phyloP scores from a whole-genome alignment of 2,888 invertebrate species.

The Podotricha telesiphe region DNA sequence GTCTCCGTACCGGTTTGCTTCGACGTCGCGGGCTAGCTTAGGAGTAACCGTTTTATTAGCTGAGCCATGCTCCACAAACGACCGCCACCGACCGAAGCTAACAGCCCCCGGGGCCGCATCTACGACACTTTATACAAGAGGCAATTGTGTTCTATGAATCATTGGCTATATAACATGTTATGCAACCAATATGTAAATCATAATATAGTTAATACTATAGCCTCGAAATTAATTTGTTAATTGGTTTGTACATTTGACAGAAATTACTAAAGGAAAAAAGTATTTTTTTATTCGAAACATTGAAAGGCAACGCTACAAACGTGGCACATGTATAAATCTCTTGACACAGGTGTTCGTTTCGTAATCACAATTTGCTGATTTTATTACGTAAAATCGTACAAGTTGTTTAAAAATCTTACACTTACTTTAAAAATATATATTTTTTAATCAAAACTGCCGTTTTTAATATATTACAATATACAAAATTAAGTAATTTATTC shows the following conservation, averaged over 20 bases:
- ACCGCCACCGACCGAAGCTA: constrained; percentile 60
- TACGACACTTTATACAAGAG: constrained; percentile 48
- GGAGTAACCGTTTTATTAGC: constrained; percentile 82
- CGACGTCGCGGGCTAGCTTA: constrained; percentile 67
- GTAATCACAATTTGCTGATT: constrained; percentile 55
- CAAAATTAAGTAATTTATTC: too few species aligned
- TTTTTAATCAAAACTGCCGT: neutral
- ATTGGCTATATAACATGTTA: constrained; percentile 26
- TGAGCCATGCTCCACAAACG: constrained; percentile 78
- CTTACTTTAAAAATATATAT: neutral
- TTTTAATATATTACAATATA: neutral
- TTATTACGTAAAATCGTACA: constrained; percentile 31
- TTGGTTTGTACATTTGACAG: too few species aligned
- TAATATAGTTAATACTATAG: neutral
- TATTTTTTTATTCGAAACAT: constrained; percentile 2
- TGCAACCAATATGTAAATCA: neutral
- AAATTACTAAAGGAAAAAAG: too few species aligned
- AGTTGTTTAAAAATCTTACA: constrained; percentile 9
- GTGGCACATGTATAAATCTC: constrained; percentile 61
- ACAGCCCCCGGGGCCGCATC: constrained; percentile 56
- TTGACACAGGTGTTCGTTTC: constrained; percentile 73
- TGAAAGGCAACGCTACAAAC: constrained; percentile 42
- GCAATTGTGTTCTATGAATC: constrained; percentile 45
- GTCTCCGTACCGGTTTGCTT: constrained; percentile 79
- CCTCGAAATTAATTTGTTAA: too few species aligned